Evolutionary conservation across 2,888 invertebrate genomes (phyloP), one percentile per base, ranked within the genome.

Genomic region (Corythucha ciliata): DNA sequence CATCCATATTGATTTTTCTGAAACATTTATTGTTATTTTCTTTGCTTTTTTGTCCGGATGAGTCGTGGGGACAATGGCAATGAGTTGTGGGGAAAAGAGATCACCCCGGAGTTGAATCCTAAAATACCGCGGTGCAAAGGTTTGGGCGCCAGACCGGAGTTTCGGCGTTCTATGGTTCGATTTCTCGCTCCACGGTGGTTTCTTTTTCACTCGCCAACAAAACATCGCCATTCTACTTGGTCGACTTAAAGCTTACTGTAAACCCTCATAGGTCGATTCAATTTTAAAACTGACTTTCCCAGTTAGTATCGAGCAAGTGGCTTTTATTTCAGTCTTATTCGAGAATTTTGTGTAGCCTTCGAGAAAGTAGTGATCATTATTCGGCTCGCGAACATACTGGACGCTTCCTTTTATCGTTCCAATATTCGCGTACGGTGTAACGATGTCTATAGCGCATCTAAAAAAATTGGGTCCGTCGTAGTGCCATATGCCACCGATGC

Each of bases 341-440:
- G 59, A 57, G 48, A 59, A 60, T 33, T 59, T 59, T n/a, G 61
- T 42, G 27, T 56, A 59, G 18, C 57, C 53, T 29, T 62, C 60
- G 12, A 61, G 33, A 27, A 58, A 57, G 32, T 61, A 61, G 14
- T 59, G 4, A 29, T 46, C 5, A 42, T 34, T 18, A 62, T 59
- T n/a, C 57, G 52, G 44, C 64, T 67, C 27, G 16, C 57, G 56
- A 2, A 57, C 59, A 34, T 64, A 68, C 1, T 61, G 34, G 1
- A 67, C 7, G 3, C 62, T 60, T 0, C 60, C 60, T 47, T 67
- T 63, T 22, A 70, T 21, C 25, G 62, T 63, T 41, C 65, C 65
- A 27, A 71, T 49, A 34, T 64, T 59, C 29, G 64, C 63, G n/a
- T 70, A 61, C 59, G 70, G 70, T 3, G 69, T 70, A 24, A 62